Base-by-base conservation (phyloP, 2,888 invertebrate genomes). In the Metellina segmentata region DNA sequence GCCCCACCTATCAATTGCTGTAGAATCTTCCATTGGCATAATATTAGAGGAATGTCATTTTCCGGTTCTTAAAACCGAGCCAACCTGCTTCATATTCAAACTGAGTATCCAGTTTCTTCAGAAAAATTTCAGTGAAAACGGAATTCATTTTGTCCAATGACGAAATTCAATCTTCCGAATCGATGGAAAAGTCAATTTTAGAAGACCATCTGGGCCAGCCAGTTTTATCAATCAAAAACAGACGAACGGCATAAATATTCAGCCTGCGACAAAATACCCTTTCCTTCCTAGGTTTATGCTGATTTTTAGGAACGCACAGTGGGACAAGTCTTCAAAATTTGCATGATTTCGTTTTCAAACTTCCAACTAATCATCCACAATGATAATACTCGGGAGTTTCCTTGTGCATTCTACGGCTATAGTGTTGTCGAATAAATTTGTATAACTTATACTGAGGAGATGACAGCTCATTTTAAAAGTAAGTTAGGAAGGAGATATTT, bases 161-260 rank as follows among this genome's bases (percentile, higher is more conserved):
- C 16, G 81, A 82, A 71, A 82, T 82, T 82, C n/a, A 71, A 71
- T 82, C 49, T 81, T 19, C 71, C 48, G 19, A 49, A 82, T 82
- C 81, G 81, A 82, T 70, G 6, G 51, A 8, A 71, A 71, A 82
- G 81, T 82, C 81, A 71, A 82, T 70, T 82, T 82, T n/a, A 19
- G 19, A 4, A 51, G 71, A 34, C 48, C 81, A 70, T 82, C 81
- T 82, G 71, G 19, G n/a, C 7, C 16, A 69, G 81, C 81, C 49
- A 71, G 71, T 82, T 82, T 71, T 82, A 82, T 82, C 81, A 82
- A 82, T 82, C 81, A 82, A 82, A 82, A 82, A 82, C 81, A 82
- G 81, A 81, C 61, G 81, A 8, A 61, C 61, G 13, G 16, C 70
- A 82, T 82, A 70, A 70, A 82, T 82, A 82, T 82, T 61, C 81